phyloP scores from a whole-genome alignment of 2,888 invertebrate species.

The Cosmopolites sordidus region DNA sequence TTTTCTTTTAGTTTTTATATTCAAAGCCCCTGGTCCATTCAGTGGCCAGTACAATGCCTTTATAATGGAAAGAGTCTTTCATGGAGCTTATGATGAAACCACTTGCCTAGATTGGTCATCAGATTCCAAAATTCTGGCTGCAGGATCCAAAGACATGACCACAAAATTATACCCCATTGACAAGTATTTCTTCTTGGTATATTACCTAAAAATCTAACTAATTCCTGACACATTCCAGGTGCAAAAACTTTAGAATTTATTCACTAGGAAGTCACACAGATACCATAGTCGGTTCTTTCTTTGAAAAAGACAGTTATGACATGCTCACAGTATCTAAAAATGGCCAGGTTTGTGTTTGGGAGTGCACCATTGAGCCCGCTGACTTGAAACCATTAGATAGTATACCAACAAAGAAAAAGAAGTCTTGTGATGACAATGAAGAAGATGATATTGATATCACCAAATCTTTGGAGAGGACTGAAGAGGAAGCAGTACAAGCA shows the following conservation, averaged over 20 bases:
- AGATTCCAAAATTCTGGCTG: constrained; percentile 85
- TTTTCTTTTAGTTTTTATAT: constrained; percentile 69
- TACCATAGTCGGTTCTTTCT: constrained; percentile 79
- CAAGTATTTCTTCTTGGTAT: no score
- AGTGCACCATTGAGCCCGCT: constrained; percentile 66
- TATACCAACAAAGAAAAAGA: constrained; percentile 52
- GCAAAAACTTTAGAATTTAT: constrained; percentile 70
- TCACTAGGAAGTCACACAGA: constrained; percentile 82
- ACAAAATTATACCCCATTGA: constrained; percentile 77
- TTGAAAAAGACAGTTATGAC: constrained; percentile 81
- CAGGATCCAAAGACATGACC: constrained; percentile 87
- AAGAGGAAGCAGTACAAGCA: constrained; percentile 43
- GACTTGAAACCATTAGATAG: constrained; percentile 28
- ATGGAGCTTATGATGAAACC: constrained; percentile 77
- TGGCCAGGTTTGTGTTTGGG: constrained; percentile 83
- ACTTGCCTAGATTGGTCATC: constrained; percentile 88
- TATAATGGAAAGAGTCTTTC: constrained; percentile 75
- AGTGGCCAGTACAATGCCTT: constrained; percentile 86
- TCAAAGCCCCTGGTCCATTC: constrained; percentile 76
- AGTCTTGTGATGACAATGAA: constrained; percentile 52
- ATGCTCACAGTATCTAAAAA: constrained; percentile 78
- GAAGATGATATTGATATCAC: constrained; percentile 66
- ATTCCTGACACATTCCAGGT: no score
- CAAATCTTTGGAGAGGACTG: constrained; percentile 56
- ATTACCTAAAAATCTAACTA: no score